Conservation (phyloP, 1,140 invertebrate species). For the Batillaria attramentaria region DNA sequence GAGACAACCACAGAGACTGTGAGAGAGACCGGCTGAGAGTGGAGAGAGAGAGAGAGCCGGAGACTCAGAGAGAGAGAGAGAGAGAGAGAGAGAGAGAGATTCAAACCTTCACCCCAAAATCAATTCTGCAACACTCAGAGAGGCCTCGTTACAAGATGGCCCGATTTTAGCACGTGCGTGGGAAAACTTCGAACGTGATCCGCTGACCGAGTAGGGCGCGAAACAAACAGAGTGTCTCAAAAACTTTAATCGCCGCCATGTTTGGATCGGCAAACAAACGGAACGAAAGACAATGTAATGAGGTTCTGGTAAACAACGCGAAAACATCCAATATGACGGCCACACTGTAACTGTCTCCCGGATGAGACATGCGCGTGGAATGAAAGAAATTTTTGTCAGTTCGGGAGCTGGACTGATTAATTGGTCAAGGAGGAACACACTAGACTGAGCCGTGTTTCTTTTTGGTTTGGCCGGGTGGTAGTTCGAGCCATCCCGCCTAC, state of each 20-base stretch:
- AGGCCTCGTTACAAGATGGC: neutral
- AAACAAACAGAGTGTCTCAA: neutral
- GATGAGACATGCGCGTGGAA: no score
- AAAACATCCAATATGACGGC: no score
- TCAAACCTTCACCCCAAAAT: slow-evolving; percentile 3
- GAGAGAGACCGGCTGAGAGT: neutral
- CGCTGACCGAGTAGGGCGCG: neutral
- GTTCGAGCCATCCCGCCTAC: no score
- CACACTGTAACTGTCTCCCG: no score
- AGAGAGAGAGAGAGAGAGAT: neutral
- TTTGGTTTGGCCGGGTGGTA: no score
- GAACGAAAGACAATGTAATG: neutral
- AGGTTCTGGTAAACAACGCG: no score
- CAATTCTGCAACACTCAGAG: neutral
- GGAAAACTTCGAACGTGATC: neutral
- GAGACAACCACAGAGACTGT: neutral
- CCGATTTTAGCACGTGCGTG: neutral
- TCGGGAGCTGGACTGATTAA: no score
- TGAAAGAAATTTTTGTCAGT: no score
- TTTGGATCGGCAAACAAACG: neutral
- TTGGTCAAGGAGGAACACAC: no score
- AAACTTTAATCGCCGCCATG: neutral
- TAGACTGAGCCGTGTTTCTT: no score
- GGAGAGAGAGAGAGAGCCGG: no score
- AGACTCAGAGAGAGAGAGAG: neutral